Conservation (phyloP, 2,113 vertebrate genomes). For the Lampris incognitus region DNA sequence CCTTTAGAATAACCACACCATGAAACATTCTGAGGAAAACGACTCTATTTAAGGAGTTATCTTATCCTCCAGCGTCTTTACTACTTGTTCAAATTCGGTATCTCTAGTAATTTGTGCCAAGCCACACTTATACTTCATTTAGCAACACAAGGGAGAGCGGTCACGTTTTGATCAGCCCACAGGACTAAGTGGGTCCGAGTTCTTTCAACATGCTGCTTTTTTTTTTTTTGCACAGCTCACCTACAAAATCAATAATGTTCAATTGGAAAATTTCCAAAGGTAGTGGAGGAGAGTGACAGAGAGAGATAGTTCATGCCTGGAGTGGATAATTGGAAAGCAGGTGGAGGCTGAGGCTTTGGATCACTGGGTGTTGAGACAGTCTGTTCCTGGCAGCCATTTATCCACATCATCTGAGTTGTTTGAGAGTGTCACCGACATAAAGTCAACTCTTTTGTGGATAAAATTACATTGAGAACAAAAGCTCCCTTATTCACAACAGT, state of each 20-base stretch:
- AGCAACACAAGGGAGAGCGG: constrained; percentile 1
- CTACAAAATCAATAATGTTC: constrained; percentile 66
- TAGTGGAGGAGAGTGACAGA: constrained; percentile 33
- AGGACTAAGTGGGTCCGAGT: constrained; percentile 30
- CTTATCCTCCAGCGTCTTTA: not conserved
- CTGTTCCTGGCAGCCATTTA: constrained; percentile 53
- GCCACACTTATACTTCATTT: constrained; percentile 41
- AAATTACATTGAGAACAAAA: constrained; percentile 62
- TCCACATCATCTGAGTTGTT: constrained; percentile 54
- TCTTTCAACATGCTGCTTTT: constrained; percentile 1
- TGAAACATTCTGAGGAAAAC: constrained; percentile 3
- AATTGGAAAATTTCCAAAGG: constrained; percentile 63
- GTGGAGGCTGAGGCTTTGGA: constrained; percentile 24
- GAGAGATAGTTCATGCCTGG: constrained; percentile 16
- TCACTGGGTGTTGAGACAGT: constrained; percentile 44
- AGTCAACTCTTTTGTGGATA: constrained; percentile 61
- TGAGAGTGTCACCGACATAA: constrained; percentile 38
- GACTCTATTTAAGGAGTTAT: constrained; percentile 6
- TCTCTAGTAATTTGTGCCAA: not conserved
- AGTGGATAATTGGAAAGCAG: constrained; percentile 59
- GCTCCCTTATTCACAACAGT: constrained; percentile 14
- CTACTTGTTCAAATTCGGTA: constrained; percentile 26
- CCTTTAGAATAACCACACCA: not conserved
- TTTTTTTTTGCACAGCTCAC: constrained; percentile 27
- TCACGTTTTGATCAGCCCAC: constrained; percentile 26